Percentiles rank a stretch among this genome's conserved stretches.
These are phyloP conservation scores for Cochlearius cochlearius DNA, from an alignment of 2,113 vertebrate species.

Conservation along the genomic window DNA sequence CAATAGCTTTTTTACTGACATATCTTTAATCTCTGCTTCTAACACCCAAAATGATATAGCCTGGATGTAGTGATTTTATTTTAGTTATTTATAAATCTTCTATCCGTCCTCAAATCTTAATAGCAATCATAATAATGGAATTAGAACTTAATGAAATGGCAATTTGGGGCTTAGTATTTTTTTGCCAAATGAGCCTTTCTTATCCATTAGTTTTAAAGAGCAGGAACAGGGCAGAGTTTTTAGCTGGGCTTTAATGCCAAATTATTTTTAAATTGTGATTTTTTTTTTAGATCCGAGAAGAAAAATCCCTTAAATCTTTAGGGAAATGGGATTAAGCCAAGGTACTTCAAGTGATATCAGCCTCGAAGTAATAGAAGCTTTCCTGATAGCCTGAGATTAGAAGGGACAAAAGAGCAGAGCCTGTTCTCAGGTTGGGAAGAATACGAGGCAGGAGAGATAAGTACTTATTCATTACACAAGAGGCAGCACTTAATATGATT, in stretches of 20 bases:
- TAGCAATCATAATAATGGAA: neutral
- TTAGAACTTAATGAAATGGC: neutral
- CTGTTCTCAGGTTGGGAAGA: neutral
- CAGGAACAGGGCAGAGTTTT: neutral
- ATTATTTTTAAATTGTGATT: constrained; percentile 20
- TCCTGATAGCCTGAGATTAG: constrained; percentile 56
- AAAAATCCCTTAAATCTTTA: constrained; percentile 28
- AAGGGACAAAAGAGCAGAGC: constrained; percentile 32
- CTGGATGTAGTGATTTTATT: neutral
- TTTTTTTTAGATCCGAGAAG: neutral
- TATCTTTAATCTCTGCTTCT: neutral
- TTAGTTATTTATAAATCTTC: neutral
- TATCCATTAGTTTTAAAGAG: neutral
- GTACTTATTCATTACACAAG: constrained; percentile 3
- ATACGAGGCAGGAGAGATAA: neutral
- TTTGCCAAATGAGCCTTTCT: neutral
- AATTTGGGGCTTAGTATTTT: neutral
- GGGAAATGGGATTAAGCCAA: constrained; percentile 55
- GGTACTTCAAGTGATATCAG: constrained; percentile 22
- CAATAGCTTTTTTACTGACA: neutral
- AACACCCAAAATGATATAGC: neutral
- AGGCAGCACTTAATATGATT: neutral
- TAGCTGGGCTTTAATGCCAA: neutral
- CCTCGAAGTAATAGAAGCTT: constrained; percentile 24
- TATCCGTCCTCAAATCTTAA: neutral